Evolutionary conservation across 2,797 vertebrate species (phyloP), one percentile per base, ranked within the genome.

Genomic region (Chrysocyon brachyurus): DNA sequence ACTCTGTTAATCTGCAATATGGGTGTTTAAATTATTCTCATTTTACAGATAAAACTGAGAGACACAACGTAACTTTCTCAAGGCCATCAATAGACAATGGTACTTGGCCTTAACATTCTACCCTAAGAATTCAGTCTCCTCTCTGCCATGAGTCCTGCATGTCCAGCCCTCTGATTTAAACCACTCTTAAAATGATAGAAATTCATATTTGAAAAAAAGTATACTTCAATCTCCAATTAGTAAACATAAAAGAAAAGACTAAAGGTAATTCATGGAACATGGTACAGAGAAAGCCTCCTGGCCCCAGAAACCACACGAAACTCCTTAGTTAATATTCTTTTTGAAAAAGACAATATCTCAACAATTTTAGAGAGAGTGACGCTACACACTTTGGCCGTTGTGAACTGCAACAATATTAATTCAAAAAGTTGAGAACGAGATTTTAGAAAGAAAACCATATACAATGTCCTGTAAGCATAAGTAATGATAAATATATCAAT

Each of bases 371-470:
- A 33, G 59, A 40, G 28, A 17, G 40, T 3, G 17, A 70, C 19
- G 36, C n/a, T 54, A 28, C 11, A 26, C 17, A 57, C 10, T 0
- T 4, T 85, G 54, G 12, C 46, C 49, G 8, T 61, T 40, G 12
- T 40, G 72, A 90, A 77, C 82, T 54, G 24, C 87, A 95, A 63
- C 33, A 33, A 88, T 26, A 73, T 6, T 6, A 46, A 90, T 12
- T 79, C 52, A 49, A 73, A 31, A 83, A 82, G 52, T 19, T 2
- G n/a, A 94, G 56, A 87, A 88, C 22, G 87, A 96, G 72, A 64
- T 28, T 54, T 40, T 54, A 91, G n/a, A 64, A 77, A 88, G 22
- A 85, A 84, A 97, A 54, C 16, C 26, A 33, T 24, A 4, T 4
- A 2, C 1, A 2, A 70, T 17, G 1, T 54, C 49, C 54, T 94